Evolutionary conservation across 2,888 invertebrate species (phyloP).

Genomic region (Ferrisia virgata): DNA sequence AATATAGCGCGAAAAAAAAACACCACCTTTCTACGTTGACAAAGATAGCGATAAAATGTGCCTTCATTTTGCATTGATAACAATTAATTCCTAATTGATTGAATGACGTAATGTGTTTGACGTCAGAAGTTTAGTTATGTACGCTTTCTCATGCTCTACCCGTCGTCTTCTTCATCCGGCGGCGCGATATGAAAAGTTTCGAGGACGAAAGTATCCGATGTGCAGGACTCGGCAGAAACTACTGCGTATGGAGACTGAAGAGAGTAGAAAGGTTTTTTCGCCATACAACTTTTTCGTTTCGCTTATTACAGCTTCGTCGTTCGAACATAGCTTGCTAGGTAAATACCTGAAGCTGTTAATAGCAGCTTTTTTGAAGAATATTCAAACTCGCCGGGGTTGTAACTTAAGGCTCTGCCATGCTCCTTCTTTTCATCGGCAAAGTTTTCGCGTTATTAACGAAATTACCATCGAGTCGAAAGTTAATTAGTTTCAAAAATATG

Average conservation of each 20-base stretch:
- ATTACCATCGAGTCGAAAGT: not conserved
- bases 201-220: not conserved
- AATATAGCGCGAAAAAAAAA: not conserved
- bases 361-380: not conserved
- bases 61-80: not conserved
- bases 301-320: not conserved
- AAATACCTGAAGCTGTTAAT: no score
- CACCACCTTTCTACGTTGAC: not conserved
- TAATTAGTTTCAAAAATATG: not conserved
- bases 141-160: not conserved
- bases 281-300: not conserved
- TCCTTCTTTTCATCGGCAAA: not conserved
- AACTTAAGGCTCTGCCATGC: not conserved
- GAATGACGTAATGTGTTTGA: constrained; percentile 18
- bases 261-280: not conserved
- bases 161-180: not conserved
- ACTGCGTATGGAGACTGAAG: not conserved
- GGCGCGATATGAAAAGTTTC: not conserved
- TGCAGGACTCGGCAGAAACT: not conserved
- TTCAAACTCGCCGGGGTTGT: not conserved
- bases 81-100: constrained; percentile 24
- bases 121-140: not conserved
- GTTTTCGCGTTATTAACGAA: not conserved
- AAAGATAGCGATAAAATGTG: not conserved
- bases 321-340: not conserved